Evolutionary conservation across 2,797 vertebrate genomes (phyloP).

Genomic region (Chiloscyllium punctatum): DNA sequence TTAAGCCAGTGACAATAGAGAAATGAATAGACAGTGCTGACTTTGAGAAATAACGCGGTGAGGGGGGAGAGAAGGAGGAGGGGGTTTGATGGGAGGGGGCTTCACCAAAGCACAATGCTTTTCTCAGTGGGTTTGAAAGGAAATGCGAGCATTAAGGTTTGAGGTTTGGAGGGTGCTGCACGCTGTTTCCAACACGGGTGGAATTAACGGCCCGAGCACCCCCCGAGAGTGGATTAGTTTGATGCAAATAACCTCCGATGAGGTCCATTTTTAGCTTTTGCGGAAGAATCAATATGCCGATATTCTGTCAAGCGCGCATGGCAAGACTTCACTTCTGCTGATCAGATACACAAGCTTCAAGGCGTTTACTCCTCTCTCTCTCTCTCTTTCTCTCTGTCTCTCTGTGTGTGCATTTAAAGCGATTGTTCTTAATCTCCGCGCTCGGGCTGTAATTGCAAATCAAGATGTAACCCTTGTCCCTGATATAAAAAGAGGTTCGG

Average conservation of each 20-base stretch:
- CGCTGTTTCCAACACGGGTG: not conserved
- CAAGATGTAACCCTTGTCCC: constrained; percentile 29
- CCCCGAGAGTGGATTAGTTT: not conserved
- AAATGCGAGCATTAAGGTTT: not conserved
- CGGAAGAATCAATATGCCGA: constrained; percentile 1
- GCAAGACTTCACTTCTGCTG: not conserved
- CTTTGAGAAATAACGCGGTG: not conserved
- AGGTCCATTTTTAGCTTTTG: constrained; percentile 8
- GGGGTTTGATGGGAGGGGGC: not conserved
- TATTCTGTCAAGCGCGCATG: constrained; percentile 28
- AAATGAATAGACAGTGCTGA: not conserved
- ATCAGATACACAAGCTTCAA: not conserved
- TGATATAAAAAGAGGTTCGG: not conserved
- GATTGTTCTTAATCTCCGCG: not conserved
- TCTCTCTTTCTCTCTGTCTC: not conserved
- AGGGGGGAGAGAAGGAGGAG: not conserved
- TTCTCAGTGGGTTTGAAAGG: no score
- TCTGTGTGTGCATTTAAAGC: not conserved
- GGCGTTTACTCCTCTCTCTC: not conserved
- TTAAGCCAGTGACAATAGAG: not conserved
- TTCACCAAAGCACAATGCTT: not conserved
- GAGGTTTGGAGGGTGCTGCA: not conserved
- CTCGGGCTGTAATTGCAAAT: constrained; percentile 9
- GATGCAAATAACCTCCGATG: not conserved
- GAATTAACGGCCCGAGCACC: not conserved